phyloP scores from a whole-genome alignment of 2,797 vertebrate species.

The Brotula barbata region DNA sequence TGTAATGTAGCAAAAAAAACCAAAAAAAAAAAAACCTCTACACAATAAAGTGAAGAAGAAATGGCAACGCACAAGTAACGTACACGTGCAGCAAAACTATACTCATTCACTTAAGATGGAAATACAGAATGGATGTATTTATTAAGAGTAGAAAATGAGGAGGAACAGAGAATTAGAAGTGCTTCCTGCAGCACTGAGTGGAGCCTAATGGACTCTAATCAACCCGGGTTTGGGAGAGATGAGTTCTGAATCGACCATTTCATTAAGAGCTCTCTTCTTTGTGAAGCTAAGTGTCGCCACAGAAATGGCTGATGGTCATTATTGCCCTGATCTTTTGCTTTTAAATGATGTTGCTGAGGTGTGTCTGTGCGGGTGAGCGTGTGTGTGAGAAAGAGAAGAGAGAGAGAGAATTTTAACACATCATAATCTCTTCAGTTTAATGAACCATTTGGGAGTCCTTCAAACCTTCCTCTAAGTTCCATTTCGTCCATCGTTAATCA shows the following conservation, averaged over 20 bases:
- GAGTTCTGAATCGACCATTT: not conserved
- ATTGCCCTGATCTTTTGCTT: not conserved
- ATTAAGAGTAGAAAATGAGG: slow-evolving; percentile 11
- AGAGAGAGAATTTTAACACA: slow-evolving; percentile 6
- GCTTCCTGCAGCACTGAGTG: not conserved
- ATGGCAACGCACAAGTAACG: too few relatives aligned
- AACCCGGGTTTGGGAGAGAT: not conserved
- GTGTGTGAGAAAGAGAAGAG: not conserved
- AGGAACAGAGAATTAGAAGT: not conserved
- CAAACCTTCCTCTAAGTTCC: too few relatives aligned
- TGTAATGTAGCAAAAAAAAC: too few relatives aligned
- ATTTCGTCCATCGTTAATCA: too few relatives aligned
- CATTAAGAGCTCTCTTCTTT: slow-evolving; percentile 6
- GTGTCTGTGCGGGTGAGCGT: slow-evolving; percentile 1
- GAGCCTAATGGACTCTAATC: not conserved
- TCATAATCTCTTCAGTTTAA: too few relatives aligned
- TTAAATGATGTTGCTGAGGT: not conserved
- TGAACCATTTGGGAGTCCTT: too few relatives aligned
- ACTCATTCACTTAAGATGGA: not conserved
- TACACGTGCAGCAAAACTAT: too few relatives aligned
- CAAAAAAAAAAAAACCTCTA: too few relatives aligned
- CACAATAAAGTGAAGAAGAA: too few relatives aligned
- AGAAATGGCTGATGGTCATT: slow-evolving; percentile 15
- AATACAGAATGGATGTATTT: not conserved
- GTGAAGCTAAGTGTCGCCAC: slow-evolving; percentile 22